These are phyloP conservation scores for Cricetomys ansorgei DNA, from an alignment of 2,113 vertebrate genomes.

Conservation along the genomic window DNA sequence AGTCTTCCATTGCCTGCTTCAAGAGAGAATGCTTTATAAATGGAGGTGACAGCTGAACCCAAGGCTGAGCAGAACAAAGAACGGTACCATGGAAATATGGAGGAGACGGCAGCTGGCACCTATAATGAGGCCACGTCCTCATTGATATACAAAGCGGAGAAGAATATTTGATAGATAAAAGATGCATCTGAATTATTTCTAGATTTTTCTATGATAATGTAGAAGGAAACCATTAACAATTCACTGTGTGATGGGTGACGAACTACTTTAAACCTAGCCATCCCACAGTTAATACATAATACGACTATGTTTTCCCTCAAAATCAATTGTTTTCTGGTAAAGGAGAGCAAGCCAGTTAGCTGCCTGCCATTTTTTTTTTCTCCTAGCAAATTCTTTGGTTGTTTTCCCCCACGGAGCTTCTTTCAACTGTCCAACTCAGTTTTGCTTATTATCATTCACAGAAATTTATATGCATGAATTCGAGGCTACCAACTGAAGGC, in stretches of 20 bases:
- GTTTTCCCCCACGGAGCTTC: neutral
- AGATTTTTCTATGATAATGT: slow-evolving; percentile 3
- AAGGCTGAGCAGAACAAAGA: neutral
- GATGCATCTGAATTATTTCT: neutral
- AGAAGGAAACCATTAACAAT: slow-evolving; percentile 10
- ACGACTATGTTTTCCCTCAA: slow-evolving; percentile 19
- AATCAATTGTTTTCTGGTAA: neutral
- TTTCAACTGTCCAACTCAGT: neutral
- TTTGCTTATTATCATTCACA: neutral
- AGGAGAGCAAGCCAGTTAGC: neutral
- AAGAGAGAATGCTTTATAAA: neutral
- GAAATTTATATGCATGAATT: neutral
- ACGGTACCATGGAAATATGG: slow-evolving; percentile 9
- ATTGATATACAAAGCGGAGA: neutral
- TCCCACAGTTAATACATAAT: neutral
- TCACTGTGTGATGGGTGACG: neutral
- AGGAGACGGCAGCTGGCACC: neutral
- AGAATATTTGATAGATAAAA: neutral
- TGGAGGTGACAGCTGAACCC: neutral
- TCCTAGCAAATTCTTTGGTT: neutral
- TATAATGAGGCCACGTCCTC: neutral
- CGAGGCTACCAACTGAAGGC: neutral
- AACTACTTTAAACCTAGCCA: slow-evolving; percentile 27
- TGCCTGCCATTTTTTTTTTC: neutral
- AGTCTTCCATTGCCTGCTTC: neutral